Evolutionary conservation across 2,797 vertebrate genomes (phyloP), one percentile per base, ranked within the genome.

Genomic region (Varecia variegata): DNA sequence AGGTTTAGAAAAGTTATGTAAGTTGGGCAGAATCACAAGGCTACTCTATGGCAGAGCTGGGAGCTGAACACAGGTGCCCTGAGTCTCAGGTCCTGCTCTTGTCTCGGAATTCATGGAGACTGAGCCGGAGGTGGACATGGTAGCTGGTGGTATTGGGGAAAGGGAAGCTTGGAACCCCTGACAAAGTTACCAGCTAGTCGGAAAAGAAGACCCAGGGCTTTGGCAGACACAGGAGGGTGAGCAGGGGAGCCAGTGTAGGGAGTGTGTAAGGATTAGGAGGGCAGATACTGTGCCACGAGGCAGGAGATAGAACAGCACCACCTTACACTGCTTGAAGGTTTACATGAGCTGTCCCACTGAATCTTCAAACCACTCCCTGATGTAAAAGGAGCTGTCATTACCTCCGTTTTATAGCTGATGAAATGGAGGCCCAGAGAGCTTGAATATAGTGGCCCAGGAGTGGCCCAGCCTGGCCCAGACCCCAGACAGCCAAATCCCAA

Each of bases 241-340:
- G 14, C 35, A 32, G 5, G 9, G 43, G 17, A 79, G 71, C 35
- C 47, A 3, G n/a, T 7, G 18, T 40, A 13, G 35, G 88, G 43
- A 18, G 25, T 23, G 15, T 8, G 27, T 56, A 50, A 47, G 2
- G 25, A 12, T 81, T 38, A 3, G 5, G 38, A 13, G 65, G 45
- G 45, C 27, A 6, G 21, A 4, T 14, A 15, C 1, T 5, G 23
- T 25, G 14, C 43, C 15, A 0, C 40, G 60, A 52, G 60, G 43
- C 10, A 40, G 76, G 54, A 52, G 35, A 0, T 3, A 1, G 3
- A 35, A 27, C 7, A 27, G 21, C 20, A 21, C 15, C 20, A 3
- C 4, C 4, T 56, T 76, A 47, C 8, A 11, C 27, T 27, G 20
- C 47, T 79, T n/a, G 54, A 40, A 52, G 35, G 45, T 43, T 70